A percentile compares a stretch with the other conserved stretches of the same genome.
phyloP scores from a whole-genome alignment of 2,888 invertebrate species.

The Cyaniris semiargus region DNA sequence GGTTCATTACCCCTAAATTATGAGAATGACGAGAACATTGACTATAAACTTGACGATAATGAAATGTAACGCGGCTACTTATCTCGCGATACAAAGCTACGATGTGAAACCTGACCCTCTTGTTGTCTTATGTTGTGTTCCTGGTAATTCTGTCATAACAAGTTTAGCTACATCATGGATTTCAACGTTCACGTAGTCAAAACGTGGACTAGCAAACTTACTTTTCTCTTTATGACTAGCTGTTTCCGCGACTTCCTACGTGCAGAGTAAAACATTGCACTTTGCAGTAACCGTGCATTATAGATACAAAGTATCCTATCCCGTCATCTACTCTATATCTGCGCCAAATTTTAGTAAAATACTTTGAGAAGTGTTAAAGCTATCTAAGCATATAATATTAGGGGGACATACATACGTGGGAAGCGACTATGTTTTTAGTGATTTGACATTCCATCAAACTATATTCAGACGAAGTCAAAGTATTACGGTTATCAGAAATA shows the following conservation, averaged over 20 bases:
- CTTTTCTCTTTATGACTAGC: background rate
- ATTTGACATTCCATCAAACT: background rate
- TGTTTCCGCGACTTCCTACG: too few relatives aligned
- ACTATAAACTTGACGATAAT: conserved; percentile 41
- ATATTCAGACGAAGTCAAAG: background rate
- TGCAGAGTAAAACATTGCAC: too few relatives aligned
- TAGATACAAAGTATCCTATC: too few relatives aligned
- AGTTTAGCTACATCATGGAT: conserved; percentile 24
- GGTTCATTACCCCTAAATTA: conserved; percentile 45
- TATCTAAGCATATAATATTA: too few relatives aligned
- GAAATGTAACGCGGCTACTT: conserved; percentile 43
- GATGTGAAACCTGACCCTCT: conserved; percentile 22
- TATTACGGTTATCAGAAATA: conserved; percentile 17
- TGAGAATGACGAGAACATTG: conserved; percentile 46
- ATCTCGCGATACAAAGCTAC: conserved; percentile 39
- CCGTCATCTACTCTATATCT: too few relatives aligned
- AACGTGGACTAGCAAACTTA: background rate
- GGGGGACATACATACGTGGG: too few relatives aligned
- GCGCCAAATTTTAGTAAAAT: too few relatives aligned
- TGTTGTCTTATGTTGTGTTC: conserved; percentile 22
- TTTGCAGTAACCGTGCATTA: too few relatives aligned
- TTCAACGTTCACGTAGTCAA: background rate
- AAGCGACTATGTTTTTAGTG: background rate
- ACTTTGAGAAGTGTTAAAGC: too few relatives aligned
- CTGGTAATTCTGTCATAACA: conserved; percentile 18